phyloP scores from a whole-genome alignment of 2,888 invertebrate species.

The Hypselothyrea guttata region DNA sequence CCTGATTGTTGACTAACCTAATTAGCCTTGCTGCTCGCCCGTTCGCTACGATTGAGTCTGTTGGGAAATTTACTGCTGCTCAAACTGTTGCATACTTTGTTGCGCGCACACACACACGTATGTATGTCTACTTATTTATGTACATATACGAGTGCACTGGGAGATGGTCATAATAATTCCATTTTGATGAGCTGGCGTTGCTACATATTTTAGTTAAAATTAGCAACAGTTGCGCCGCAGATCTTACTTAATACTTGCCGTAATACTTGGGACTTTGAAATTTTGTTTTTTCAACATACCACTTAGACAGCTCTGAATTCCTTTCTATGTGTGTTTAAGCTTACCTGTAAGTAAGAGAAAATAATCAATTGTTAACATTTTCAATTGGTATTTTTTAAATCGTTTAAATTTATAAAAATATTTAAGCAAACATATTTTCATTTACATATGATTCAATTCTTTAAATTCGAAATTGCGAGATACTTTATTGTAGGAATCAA shows the following conservation, averaged over 20 bases:
- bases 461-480: no score
- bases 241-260: neutral
- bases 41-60: slow-evolving; percentile 7
- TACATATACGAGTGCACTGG: neutral
- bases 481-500: no score
- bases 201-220: slow-evolving; percentile 7
- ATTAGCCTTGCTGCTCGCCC: slow-evolving; percentile 46
- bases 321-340: slow-evolving; percentile 10
- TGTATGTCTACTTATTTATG: neutral
- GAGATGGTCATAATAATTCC: slow-evolving; percentile 20
- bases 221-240: neutral
- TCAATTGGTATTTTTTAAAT: no score
- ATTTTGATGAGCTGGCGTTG: slow-evolving; percentile 25
- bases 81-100: slow-evolving; percentile 59
- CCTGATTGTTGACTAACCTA: slow-evolving; percentile 67
- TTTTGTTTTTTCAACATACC: slow-evolving; percentile 13
- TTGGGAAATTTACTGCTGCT: slow-evolving; percentile 34
- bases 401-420: no score
- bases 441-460: no score
- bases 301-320: neutral
- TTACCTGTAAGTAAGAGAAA: slow-evolving; percentile 55
- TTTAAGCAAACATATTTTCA: no score
- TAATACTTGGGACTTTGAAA: neutral
- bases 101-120: slow-evolving; percentile 13
- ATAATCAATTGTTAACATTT: neutral